Base-by-base conservation (phyloP, 2,797 vertebrate species). In the Peromyscus melanophrys region DNA sequence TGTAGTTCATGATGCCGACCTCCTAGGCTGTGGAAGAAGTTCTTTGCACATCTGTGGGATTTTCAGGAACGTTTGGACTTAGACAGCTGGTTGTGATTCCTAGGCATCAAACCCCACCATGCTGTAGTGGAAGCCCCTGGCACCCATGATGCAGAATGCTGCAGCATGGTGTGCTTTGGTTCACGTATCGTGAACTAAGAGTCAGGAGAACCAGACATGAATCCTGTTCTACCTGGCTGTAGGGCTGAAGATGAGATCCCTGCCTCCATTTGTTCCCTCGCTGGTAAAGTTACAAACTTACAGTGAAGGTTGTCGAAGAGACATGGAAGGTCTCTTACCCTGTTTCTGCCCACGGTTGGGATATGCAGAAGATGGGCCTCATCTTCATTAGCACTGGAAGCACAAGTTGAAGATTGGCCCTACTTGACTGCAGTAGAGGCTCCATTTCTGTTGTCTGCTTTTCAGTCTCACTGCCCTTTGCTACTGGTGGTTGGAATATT, bases 321-420 rank as follows among this genome's bases (percentile, higher is more conserved):
- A n/a, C n/a, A 4, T 0, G 1, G 31, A 31, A 25, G 11, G 63
- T 25, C 16, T n/a, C 55, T 61, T 21, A 21, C 16, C 16, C 25
- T 23, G 6, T 37, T 17, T 31, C 75, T 78, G 31, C 9, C 31
- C 65, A 25, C 1, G 88, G 12, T n/a, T n/a, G 23, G 40, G 65
- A 9, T 19, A 73, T 29, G 37, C 8, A 25, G 49, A 55, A 86
- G 65, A 34, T 0, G 4, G 75, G 25, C 46, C 2, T n/a, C 31
- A 37, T 84, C 73, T 57, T 91, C 40, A 7, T 43, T 61, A n/a
- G 76, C 73, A 46, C 43, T 59, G 43, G 8, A 40, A 6, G 34
- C 63, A 27, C 69, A 57, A 46, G 27, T 75, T 46, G 46, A 17
- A 59, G 67, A 34, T 95, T 17, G 13, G 78, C n/a, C 21, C 61